Percentiles rank a stretch among this genome's conserved stretches.
Evolutionary conservation across 1,140 invertebrate genomes (phyloP).

Genomic region (Berghia stephanieae): DNA sequence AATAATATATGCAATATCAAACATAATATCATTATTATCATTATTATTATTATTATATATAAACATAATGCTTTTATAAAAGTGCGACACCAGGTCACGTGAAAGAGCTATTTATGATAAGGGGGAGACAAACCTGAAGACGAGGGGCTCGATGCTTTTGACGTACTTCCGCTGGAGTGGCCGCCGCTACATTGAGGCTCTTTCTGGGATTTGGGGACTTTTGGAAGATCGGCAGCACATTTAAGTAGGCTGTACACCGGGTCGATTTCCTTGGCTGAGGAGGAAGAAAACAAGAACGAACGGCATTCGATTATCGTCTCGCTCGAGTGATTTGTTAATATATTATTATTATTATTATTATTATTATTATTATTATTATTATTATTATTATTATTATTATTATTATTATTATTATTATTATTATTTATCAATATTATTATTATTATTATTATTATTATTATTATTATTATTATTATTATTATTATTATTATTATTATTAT

Average conservation of each 20-base stretch:
- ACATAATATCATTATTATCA: too few species aligned
- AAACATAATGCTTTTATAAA: background rate
- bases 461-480: too few species aligned
- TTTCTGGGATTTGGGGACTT: conserved; percentile 33
- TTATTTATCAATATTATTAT: too few species aligned
- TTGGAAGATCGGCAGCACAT: conserved; percentile 63
- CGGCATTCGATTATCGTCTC: too few species aligned
- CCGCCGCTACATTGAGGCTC: conserved; percentile 44
- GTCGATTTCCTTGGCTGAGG: conserved; percentile 58
- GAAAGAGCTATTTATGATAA: background rate
- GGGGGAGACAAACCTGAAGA: conserved; percentile 48
- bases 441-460: too few species aligned
- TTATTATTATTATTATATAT: too few species aligned
- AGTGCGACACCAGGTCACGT: background rate
- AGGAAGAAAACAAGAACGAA: background rate
- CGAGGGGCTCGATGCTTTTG: conserved; percentile 59
- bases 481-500: too few species aligned
- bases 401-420: too few species aligned
- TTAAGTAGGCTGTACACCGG: conserved; percentile 65
- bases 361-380: too few species aligned
- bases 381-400: too few species aligned
- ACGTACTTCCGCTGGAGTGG: conserved; percentile 45
- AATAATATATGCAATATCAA: background rate
- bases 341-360: too few species aligned
- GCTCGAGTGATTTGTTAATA: too few species aligned